Base-by-base conservation (phyloP, 2,888 invertebrate species). In the Malthinus seriepunctatus region DNA sequence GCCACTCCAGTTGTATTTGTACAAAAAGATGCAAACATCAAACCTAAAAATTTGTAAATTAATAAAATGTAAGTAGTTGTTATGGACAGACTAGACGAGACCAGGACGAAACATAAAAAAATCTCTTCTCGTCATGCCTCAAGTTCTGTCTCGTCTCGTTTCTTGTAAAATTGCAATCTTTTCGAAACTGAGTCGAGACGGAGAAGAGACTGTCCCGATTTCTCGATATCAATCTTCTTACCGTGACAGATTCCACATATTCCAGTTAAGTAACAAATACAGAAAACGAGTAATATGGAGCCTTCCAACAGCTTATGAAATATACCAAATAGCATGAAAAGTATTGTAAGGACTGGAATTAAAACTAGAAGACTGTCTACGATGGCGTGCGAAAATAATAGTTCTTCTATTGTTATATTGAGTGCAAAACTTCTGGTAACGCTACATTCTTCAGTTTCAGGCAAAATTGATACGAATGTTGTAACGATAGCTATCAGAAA, bases 221-320 rank as follows among this genome's bases (percentile, higher is more conserved):
- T n/a, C n/a, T n/a, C n/a, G n/a, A n/a, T n/a, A n/a, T n/a, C n/a
- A n/a, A n/a, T 32, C 0, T 11, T 7, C 15, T 32, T 81, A 91
- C 92, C 94, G 69, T 93, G 94, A 58, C 90, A 89, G 96, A 97
- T 97, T 71, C 96, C 97, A 73, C 95, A 94, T 11, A 95, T 78
- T 9, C 96, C 96, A 55, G 91, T 92, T 35, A 95, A 81, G 1
- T 94, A 76, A 0, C 91, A 90, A 9, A 96, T 80, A 0, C 85
- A 66, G n/a, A 88, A 81, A 7, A 95, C 90, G 82, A 88, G 86
- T 23, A 85, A 80, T 3, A 94, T 76, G 3, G 88, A 86, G 1
- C 96, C 97, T 47, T 86, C 83, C 70, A 88, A 86, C 0, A 93
- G 90, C 51, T 96, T 81, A 32, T 87, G 83, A 73, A 94, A 95